Evolutionary conservation across 2,888 invertebrate genomes (phyloP).

Genomic region (Gastracanthus pulcherrimus): DNA sequence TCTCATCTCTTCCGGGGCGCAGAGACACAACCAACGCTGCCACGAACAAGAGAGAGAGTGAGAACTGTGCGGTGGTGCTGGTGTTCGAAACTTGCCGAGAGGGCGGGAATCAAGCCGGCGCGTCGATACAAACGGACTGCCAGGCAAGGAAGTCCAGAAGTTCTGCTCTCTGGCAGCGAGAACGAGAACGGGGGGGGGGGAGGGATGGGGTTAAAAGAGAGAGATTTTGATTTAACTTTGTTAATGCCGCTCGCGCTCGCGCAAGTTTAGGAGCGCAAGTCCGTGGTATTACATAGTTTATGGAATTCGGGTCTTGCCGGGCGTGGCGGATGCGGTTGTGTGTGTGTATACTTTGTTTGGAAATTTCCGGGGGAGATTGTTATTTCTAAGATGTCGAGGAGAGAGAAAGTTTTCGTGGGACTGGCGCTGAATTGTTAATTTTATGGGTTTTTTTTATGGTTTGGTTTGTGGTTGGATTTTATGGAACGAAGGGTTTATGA

Average conservation of each 20-base stretch:
- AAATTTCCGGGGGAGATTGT: slow-evolving; percentile 5
- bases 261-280: slow-evolving; percentile 32
- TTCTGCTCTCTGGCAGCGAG: background rate
- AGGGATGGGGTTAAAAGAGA: background rate
- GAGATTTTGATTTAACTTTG: slow-evolving; percentile 56
- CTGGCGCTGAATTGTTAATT: background rate
- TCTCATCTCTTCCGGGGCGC: slow-evolving; percentile 35
- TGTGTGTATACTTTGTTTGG: slow-evolving; percentile 16
- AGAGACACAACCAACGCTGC: too few relatives aligned
- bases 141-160: background rate
- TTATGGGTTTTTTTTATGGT: too few relatives aligned
- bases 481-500: too few relatives aligned
- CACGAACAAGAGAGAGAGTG: background rate
- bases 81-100: background rate
- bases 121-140: slow-evolving; percentile 42
- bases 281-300: slow-evolving; percentile 53
- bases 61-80: background rate
- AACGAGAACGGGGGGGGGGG: background rate
- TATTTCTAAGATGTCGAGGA: background rate
- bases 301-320: slow-evolving; percentile 44
- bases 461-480: too few relatives aligned
- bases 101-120: slow-evolving; percentile 9
- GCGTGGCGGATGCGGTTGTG: background rate
- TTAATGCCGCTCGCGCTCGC: slow-evolving; percentile 39
- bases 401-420: background rate